These are phyloP conservation scores for Grantiella picta DNA, from an alignment of 2,113 vertebrate species.

Conservation along the genomic window DNA sequence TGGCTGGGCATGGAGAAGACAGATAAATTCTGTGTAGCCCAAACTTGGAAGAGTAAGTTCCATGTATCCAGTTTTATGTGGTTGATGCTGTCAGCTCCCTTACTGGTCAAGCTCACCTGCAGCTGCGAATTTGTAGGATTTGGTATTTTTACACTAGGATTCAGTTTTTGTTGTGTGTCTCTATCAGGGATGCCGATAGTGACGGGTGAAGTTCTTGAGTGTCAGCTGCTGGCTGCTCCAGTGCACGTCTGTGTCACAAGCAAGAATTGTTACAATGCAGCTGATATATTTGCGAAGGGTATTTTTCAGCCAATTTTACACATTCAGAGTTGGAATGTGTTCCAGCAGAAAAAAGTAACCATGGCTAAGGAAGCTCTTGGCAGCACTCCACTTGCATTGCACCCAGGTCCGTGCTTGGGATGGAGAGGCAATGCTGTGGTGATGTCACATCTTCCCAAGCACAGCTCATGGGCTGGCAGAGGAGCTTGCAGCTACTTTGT, in stretches of 20 bases:
- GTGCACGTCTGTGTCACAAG: fast-evolving
- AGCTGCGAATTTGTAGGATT: neutral
- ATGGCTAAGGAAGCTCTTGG: neutral
- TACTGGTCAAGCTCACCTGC: neutral
- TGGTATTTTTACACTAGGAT: neutral
- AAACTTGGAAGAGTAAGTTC: neutral
- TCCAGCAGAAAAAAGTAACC: neutral
- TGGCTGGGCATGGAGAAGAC: neutral
- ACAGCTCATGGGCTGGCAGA: fast-evolving
- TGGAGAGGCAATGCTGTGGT: fast-evolving
- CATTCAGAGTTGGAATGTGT: neutral
- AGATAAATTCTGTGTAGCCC: neutral
- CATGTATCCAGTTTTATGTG: fast-evolving
- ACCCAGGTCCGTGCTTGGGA: fast-evolving
- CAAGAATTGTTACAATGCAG: neutral
- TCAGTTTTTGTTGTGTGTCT: neutral
- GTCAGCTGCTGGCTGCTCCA: neutral
- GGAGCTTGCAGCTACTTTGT: neutral
- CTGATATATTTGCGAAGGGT: neutral
- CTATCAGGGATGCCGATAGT: neutral
- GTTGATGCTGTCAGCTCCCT: neutral
- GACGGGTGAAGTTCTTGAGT: neutral
- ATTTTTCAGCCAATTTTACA: neutral
- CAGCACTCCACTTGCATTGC: neutral
- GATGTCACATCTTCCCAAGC: fast-evolving